Conservation (phyloP, 30 jellyfish, hydroid and myxozoan genomes). For the Sanderia malayensis region DNA sequence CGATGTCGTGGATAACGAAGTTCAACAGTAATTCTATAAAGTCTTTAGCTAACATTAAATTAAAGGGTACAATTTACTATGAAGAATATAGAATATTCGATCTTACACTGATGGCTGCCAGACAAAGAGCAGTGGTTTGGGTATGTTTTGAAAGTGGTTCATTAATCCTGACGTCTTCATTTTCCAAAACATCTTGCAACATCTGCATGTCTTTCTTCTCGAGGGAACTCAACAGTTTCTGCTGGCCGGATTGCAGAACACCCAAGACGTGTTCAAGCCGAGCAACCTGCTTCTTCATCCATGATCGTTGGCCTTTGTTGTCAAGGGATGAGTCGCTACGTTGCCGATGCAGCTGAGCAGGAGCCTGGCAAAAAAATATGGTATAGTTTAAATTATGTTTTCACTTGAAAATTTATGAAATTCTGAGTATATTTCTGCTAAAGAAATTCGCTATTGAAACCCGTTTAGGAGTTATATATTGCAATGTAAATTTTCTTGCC, state of each 20-base stretch:
- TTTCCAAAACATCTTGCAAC: constrained; percentile 30
- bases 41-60: too few species aligned
- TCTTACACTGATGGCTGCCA: constrained; percentile 70
- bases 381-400: too few species aligned
- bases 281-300: constrained; percentile 68
- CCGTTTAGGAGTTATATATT: too few species aligned
- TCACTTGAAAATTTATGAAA: too few species aligned
- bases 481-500: too few species aligned
- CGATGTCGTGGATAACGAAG: too few species aligned
- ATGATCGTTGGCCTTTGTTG: constrained; percentile 58
- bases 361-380: constrained; percentile 53
- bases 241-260: constrained; percentile 77
- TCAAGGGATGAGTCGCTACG: constrained; percentile 66
- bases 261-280: constrained; percentile 59
- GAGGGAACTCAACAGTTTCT: constrained; percentile 56
- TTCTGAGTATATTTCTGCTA: too few species aligned
- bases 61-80: too few species aligned
- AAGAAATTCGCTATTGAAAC: too few species aligned
- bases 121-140: constrained; percentile 69
- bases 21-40: too few species aligned
- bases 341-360: constrained; percentile 67
- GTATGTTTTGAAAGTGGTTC: constrained; percentile 57
- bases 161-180: constrained; percentile 54
- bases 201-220: constrained; percentile 43
- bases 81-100: neutral